These are phyloP conservation scores for Pseudococcus longispinus DNA, from an alignment of 2,888 invertebrate genomes.

Conservation along the genomic window DNA sequence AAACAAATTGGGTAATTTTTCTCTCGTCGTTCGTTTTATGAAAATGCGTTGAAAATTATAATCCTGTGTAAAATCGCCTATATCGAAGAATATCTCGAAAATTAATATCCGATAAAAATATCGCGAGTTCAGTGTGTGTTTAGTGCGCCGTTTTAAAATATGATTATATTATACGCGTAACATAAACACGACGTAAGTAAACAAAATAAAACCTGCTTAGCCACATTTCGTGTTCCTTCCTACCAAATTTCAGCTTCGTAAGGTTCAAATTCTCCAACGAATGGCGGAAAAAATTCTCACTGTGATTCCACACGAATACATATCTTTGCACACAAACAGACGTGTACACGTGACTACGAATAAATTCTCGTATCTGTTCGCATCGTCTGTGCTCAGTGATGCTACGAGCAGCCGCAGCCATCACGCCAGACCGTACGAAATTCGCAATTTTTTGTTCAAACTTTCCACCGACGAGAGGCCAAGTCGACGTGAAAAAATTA, in stretches of 20 bases:
- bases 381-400: not conserved
- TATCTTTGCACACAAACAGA: not conserved
- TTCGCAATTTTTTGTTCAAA: not conserved
- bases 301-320: not conserved
- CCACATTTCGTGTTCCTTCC: not conserved
- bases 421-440: not conserved
- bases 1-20: not conserved
- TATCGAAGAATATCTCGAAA: not conserved
- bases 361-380: not conserved
- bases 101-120: not conserved
- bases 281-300: not conserved
- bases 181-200: constrained; percentile 40
- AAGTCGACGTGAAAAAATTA: not conserved
- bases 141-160: not conserved
- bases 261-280: not conserved
- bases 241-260: not conserved
- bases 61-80: not conserved
- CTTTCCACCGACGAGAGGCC: not conserved
- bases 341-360: not conserved
- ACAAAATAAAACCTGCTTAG: not conserved
- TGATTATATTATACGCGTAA: constrained; percentile 11
- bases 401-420: too few relatives aligned
- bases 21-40: not conserved
- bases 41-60: not conserved
- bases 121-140: constrained; percentile 26